phyloP scores from a whole-genome alignment of 1,140 invertebrate species.

The Caenorhabditis briggsae region DNA sequence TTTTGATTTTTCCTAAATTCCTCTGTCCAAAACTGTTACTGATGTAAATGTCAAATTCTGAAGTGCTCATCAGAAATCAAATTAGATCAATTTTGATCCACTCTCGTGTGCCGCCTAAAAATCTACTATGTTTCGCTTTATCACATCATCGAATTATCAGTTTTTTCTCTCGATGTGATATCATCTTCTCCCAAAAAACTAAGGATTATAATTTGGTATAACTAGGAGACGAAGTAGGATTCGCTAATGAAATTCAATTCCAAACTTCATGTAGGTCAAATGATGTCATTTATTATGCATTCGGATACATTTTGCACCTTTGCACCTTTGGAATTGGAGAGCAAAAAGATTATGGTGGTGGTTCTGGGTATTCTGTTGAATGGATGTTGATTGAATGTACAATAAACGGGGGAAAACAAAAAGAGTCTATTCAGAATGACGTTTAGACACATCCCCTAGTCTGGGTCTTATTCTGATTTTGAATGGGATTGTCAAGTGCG shows the following conservation, averaged over 20 bases:
- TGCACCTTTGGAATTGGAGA: neutral
- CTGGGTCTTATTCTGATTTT: too few relatives aligned
- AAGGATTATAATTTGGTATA: neutral
- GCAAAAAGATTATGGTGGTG: neutral
- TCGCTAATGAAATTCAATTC: conserved; percentile 14
- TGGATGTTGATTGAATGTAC: neutral
- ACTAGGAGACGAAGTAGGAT: neutral
- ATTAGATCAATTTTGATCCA: neutral
- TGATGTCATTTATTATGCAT: neutral
- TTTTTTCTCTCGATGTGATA: neutral
- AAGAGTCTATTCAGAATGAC: too few relatives aligned
- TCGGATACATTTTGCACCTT: neutral
- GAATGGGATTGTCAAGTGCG: too few relatives aligned
- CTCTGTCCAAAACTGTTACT: neutral
- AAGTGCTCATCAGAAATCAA: conserved; percentile 9
- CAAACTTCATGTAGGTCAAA: conserved; percentile 5
- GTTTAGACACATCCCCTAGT: too few relatives aligned
- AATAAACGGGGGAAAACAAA: too few relatives aligned
- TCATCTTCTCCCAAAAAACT: neutral
- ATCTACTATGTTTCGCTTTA: neutral
- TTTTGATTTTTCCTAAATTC: neutral
- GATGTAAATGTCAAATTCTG: conserved; percentile 1
- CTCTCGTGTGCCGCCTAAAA: neutral
- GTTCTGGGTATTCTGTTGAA: neutral
- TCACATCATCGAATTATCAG: conserved; percentile 8